These are phyloP conservation scores for Phragmatobia fuliginosa DNA, from an alignment of 2,888 invertebrate genomes.

Conservation along the genomic window DNA sequence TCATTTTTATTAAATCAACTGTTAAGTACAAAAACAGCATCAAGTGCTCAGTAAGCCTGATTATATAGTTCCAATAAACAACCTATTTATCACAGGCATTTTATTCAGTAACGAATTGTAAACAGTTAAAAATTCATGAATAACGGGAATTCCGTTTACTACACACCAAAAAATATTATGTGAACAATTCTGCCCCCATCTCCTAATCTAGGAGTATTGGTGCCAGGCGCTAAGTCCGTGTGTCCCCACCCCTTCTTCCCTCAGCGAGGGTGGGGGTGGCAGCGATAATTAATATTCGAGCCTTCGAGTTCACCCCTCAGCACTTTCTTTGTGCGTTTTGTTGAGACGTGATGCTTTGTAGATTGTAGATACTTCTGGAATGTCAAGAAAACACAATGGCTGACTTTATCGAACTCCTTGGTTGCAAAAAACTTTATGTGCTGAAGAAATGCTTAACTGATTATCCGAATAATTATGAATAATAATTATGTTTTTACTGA, in stretches of 20 bases:
- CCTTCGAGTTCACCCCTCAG: constrained; percentile 48
- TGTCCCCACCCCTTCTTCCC: constrained; percentile 33
- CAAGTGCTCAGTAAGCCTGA: background rate
- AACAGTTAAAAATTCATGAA: background rate
- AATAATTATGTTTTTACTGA: too few species aligned
- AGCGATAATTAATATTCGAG: constrained; percentile 70
- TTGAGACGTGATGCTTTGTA: constrained; percentile 25
- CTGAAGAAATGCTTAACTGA: background rate
- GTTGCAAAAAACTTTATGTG: background rate
- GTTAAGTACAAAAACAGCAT: background rate
- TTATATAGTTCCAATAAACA: background rate
- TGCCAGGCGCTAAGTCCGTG: constrained; percentile 73
- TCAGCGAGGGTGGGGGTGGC: constrained; percentile 29
- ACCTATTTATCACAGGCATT: background rate
- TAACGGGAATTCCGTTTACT: too few species aligned
- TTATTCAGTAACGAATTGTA: background rate
- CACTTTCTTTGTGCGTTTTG: constrained; percentile 42
- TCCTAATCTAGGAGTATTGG: constrained; percentile 63
- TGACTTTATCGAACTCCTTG: background rate
- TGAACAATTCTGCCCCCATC: constrained; percentile 23
- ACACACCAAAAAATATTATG: background rate
- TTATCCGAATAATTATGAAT: background rate
- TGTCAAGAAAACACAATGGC: constrained; percentile 9
- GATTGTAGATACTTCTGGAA: constrained; percentile 15
- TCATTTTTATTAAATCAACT: background rate